Conservation (phyloP, 1,140 invertebrate genomes). For the Ctenoplectra terminalis region DNA sequence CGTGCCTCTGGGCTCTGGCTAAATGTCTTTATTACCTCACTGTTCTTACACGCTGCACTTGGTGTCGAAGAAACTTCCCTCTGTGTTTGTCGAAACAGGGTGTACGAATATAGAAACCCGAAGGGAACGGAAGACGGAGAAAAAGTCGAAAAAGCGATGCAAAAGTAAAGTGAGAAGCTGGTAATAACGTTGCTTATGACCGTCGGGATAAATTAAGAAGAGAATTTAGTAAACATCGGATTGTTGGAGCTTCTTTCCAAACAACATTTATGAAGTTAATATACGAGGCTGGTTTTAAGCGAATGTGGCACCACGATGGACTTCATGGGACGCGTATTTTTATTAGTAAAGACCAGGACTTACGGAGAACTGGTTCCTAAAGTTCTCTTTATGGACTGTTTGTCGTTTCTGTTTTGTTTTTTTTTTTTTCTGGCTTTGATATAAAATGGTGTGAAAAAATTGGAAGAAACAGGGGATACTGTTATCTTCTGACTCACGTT, state of each 20-base stretch:
- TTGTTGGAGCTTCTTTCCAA: background rate
- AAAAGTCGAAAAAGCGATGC: background rate
- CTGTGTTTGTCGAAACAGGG: background rate
- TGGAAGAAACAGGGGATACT: too few species aligned
- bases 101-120: background rate
- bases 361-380: background rate
- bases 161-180: background rate
- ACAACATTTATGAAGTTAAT: background rate
- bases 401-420: too few species aligned
- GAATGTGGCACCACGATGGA: background rate
- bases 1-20: slow-evolving; percentile 39
- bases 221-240: slow-evolving; percentile 2
- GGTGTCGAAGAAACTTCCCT: slow-evolving; percentile 1
- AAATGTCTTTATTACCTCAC: slow-evolving; percentile 63
- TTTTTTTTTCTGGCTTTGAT: too few species aligned
- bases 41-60: slow-evolving; percentile 27
- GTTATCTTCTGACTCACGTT: too few species aligned
- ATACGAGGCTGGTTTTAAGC: too few species aligned
- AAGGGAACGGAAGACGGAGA: too few species aligned
- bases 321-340: background rate
- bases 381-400: too few species aligned
- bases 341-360: background rate
- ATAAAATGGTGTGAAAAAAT: too few species aligned
- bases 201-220: background rate
- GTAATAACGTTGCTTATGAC: background rate